Evolutionary conservation across 2,797 vertebrate species (phyloP), one percentile per base, ranked within the genome.

Genomic region (Heteromormyrus szaboi): DNA sequence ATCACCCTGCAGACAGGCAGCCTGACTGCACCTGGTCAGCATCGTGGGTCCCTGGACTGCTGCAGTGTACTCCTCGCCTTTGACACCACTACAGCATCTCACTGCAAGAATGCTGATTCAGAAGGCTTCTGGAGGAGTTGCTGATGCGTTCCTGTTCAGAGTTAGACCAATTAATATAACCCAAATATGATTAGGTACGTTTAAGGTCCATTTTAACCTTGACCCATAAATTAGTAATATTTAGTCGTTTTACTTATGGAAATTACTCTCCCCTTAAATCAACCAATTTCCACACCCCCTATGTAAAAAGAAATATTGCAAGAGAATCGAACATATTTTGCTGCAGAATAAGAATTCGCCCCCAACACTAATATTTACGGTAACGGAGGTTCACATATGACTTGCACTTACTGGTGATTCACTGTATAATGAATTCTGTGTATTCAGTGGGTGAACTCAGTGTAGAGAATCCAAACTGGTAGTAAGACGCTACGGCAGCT

Each of bases 361-460:
- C 8, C 59, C 62, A 76, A 79, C 84, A 72, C 84, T 44, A 11
- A 65, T 76, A 25, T 72, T 89, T 89, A 89, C 84, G 59, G 62
- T 89, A 86, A 2, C 44, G 89, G 50, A 91, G 92, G 90, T 91
- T 90, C 91, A 93, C 88, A 11, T n/a, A 46, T 92, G 93, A 95
- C 94, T 94, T 95, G 93, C 92, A 0, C 56, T 89, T 86, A 44
- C 8, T 50, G 62, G 50, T 88, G 83, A 88, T 91, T 89, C 88
- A 90, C 92, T 37, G 85, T 65, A 0, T 48, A 33, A 51, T 29
- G 46, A 65, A 44, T 53, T 91, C 91, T 91, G 90, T 3, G 17
- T 4, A 91, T 89, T 93, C 91, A 96, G 96, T 95, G 95, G 95
- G 90, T 84, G 87, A 92, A 89, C 84, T 29, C 90, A 59, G 48